A percentile compares a stretch with the other conserved stretches of the same genome.
Conservation (phyloP, 2,888 invertebrate species). For the Criorhina ranunculi region DNA sequence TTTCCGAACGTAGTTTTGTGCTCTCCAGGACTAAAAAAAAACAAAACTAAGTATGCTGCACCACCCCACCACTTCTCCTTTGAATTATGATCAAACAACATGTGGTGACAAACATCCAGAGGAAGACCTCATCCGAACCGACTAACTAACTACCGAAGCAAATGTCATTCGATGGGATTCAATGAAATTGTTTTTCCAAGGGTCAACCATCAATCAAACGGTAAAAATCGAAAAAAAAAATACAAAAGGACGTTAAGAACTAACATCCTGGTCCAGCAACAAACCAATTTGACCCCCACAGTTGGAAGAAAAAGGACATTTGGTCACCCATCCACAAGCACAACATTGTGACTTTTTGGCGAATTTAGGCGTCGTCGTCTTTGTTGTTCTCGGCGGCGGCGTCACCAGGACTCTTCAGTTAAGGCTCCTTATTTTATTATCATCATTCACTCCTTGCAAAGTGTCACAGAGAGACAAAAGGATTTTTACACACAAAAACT, state of each 20-base stretch:
- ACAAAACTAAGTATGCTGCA: background rate
- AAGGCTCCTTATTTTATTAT: slow-evolving; percentile 68
- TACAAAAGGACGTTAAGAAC: slow-evolving; percentile 39
- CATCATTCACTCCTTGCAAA: slow-evolving; percentile 58
- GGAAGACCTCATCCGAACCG: background rate
- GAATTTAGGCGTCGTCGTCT: slow-evolving; percentile 31
- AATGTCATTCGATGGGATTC: slow-evolving; percentile 16
- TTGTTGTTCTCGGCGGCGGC: slow-evolving; percentile 50
- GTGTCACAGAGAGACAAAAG: slow-evolving; percentile 67
- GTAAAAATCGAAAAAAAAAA: slow-evolving; percentile 66
- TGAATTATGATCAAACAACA: slow-evolving; percentile 18
- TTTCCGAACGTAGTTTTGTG: no score
- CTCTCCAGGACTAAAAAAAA: no score
- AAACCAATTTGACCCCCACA: slow-evolving; percentile 28
- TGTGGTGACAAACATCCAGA: slow-evolving; percentile 11
- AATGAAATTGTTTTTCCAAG: slow-evolving; percentile 43
- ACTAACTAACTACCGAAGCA: slow-evolving; percentile 8
- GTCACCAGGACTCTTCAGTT: slow-evolving; percentile 60
- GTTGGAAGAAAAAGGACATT: slow-evolving; percentile 42
- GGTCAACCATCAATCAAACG: slow-evolving; percentile 67
- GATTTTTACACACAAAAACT: slow-evolving; percentile 49
- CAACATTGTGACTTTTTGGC: slow-evolving; percentile 27
- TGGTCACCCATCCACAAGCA: background rate
- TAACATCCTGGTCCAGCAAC: slow-evolving; percentile 25
- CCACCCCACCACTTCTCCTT: background rate